Base-by-base conservation (phyloP, 2,113 vertebrate genomes). In the Hippocampus abdominalis region DNA sequence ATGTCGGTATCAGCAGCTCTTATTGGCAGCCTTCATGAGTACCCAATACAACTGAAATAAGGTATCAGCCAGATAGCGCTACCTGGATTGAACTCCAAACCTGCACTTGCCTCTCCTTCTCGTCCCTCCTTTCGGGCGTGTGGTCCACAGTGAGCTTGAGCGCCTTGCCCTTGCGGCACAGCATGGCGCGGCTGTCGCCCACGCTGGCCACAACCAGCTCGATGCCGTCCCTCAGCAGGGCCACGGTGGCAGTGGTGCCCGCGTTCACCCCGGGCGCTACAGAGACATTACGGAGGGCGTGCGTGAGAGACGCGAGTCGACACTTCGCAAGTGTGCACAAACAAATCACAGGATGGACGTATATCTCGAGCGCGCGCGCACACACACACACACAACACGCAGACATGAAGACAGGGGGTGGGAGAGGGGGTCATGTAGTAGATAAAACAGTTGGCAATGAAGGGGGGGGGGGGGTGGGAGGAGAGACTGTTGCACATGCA, bases 151-250 rank as follows among this genome's bases (percentile, higher is more conserved):
- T 99, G 79, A 99, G 93, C 80, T 96, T 99, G 72, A 94, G 53
- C 27, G 93, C 93, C 83, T 98, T 98, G 85, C 96, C 95, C 80
- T 94, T 98, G 71, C 96, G 94, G 84, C 97, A 97, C 74, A 99
- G 88, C 90, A 99, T 93, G 67, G 96, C 97, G 0, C 95, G 94
- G 79, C 97, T 99, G 85, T 99, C 97, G 3, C 97, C 97, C 71
- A 97, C 96, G 15, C 96, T 99, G 79, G 87, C 97, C 75, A 98
- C 94, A 75, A 98, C 96, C 90, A 99, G 91, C 86, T 99, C 96
- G 27, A 99, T 94, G 59, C 95, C 92, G 20, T 99, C 97, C 77
- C 95, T 93, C 86, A 99, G 90, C 80, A 99, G 91, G 63, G 96
- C 97, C 91, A 99, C 96, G 0, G 97, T 99, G 48, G 97, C 95